A percentile compares a stretch with the other conserved stretches of the same genome.
phyloP scores from a whole-genome alignment of 2,113 vertebrate species.

The Piliocolobus tephrosceles region DNA sequence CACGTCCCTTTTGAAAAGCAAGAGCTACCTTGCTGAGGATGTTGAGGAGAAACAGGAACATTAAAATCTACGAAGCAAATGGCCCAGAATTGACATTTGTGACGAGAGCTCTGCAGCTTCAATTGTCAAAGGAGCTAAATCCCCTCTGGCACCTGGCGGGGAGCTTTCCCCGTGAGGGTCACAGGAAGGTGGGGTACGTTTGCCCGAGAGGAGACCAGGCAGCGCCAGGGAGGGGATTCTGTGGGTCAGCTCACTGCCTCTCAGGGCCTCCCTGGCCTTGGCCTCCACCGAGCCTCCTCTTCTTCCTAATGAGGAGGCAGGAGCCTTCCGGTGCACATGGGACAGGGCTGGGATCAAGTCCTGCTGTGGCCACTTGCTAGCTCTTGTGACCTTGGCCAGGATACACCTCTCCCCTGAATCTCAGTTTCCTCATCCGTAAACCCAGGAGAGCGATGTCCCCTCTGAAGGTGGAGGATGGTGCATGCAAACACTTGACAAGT shows the following conservation, averaged over 20 bases:
- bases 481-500: not conserved
- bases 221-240: not conserved
- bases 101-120: not conserved
- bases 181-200: accelerated
- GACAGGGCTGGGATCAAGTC: not conserved
- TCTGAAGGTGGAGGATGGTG: accelerated
- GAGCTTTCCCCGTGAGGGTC: not conserved
- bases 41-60: constrained; percentile 68
- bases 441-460: accelerated
- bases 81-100: constrained; percentile 70
- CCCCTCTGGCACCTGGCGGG: not conserved
- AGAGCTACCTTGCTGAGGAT: constrained; percentile 64
- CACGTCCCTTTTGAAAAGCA: constrained; percentile 70
- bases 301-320: not conserved
- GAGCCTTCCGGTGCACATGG: accelerated
- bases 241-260: not conserved
- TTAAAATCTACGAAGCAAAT: constrained; percentile 59
- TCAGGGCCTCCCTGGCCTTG: not conserved
- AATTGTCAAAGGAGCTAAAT: constrained; percentile 16
- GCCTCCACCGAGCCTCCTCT: not conserved
- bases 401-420: not conserved
- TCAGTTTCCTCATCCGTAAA: not conserved
- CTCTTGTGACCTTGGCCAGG: not conserved
- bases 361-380: not conserved
- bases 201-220: not conserved